A percentile compares a stretch with the other conserved stretches of the same genome.
Conservation (phyloP, 2,888 invertebrate species). For the Synanthedon formicaeformis region DNA sequence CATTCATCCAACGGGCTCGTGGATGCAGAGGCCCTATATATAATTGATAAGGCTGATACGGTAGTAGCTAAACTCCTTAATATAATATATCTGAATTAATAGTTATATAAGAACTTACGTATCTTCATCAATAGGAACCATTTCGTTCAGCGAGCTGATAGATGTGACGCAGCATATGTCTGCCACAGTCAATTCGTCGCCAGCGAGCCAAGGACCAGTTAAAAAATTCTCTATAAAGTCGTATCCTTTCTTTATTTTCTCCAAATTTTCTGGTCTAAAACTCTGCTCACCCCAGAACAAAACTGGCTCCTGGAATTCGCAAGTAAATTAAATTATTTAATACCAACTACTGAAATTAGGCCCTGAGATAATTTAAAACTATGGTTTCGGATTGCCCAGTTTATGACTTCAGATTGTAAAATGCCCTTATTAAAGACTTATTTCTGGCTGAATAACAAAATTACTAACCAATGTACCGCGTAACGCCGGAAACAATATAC, state of each 20-base stretch:
- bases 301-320: conserved; percentile 21
- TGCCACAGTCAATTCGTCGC: conserved; percentile 71
- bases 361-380: too few relatives aligned
- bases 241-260: conserved; percentile 26
- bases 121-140: conserved; percentile 29
- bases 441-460: too few relatives aligned
- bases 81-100: background rate
- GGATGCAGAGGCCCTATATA: too few relatives aligned
- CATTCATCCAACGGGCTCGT: too few relatives aligned
- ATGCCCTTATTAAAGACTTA: too few relatives aligned
- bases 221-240: conserved; percentile 62
- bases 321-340: background rate
- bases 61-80: background rate
- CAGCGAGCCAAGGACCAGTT: conserved; percentile 64
- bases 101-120: conserved; percentile 21
- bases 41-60: too few relatives aligned
- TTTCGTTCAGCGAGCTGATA: conserved; percentile 48
- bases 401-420: too few relatives aligned
- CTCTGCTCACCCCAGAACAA: conserved; percentile 23
- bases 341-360: too few relatives aligned
- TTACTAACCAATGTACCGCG: conserved; percentile 14
- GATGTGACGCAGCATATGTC: conserved; percentile 69
- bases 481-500: conserved; percentile 54
- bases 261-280: conserved; percentile 21
- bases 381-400: too few relatives aligned